Percentiles rank a stretch among this genome's conserved stretches.
phyloP scores from a whole-genome alignment of 2,113 vertebrate species.

The Podarcis cretensis region DNA sequence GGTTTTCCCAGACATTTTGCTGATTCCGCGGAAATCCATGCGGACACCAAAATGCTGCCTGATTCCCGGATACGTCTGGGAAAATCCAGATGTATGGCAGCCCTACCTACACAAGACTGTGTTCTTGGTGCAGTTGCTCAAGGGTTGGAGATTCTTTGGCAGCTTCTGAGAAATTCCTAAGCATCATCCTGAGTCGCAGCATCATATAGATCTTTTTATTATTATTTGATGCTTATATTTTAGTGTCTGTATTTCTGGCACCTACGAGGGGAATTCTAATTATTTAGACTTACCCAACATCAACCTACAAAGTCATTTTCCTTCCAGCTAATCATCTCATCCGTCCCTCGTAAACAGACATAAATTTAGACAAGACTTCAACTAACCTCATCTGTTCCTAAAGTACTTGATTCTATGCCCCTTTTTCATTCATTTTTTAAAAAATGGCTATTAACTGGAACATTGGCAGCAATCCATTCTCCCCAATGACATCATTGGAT shows the following conservation, averaged over 20 bases:
- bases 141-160: not conserved
- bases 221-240: conserved; percentile 16
- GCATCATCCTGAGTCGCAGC: too few species aligned
- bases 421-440: conserved; percentile 17
- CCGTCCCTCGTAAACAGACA: not conserved
- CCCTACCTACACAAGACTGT: too few species aligned
- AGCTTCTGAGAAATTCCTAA: not conserved
- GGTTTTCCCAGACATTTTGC: too few species aligned
- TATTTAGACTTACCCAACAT: conserved; percentile 42
- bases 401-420: not conserved
- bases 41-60: too few species aligned
- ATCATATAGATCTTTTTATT: not conserved
- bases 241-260: conserved; percentile 32
- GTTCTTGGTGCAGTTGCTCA: too few species aligned
- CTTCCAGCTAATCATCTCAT: conserved; percentile 43
- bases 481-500: conserved; percentile 36
- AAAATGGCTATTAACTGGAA: not conserved
- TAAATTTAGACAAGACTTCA: conserved; percentile 38
- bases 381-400: not conserved
- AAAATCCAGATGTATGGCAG: too few species aligned
- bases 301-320: conserved; percentile 31
- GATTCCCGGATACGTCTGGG: too few species aligned
- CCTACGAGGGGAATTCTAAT: conserved; percentile 16
- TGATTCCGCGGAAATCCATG: too few species aligned
- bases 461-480: conserved; percentile 31